These are phyloP conservation scores for Halcyon badia DNA, from an alignment of 2,797 vertebrate genomes.

Conservation along the genomic window DNA sequence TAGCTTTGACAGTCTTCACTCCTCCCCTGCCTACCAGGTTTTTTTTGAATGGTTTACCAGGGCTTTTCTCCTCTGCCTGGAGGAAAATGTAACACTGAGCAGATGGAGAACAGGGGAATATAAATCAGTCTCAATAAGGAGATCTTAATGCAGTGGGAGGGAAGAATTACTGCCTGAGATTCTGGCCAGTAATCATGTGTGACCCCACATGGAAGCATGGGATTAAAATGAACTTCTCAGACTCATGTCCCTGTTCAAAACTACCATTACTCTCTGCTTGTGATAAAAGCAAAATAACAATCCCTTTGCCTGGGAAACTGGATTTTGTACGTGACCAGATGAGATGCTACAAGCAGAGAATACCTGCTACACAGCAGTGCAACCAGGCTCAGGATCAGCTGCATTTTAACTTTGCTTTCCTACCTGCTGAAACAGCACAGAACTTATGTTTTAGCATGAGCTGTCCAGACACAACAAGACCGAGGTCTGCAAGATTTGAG, in stretches of 20 bases:
- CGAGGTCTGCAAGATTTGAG: not conserved
- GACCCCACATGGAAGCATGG: not conserved
- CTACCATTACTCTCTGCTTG: not conserved
- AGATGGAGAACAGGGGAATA: slow-evolving; percentile 23
- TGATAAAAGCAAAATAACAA: not conserved
- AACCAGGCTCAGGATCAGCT: not conserved
- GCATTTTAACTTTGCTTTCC: not conserved
- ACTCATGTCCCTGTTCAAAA: not conserved
- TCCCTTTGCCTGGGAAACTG: not conserved
- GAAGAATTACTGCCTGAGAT: not conserved
- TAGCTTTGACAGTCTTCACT: not conserved
- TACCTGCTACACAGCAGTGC: not conserved
- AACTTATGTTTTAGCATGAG: not conserved
- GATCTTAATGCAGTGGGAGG: not conserved
- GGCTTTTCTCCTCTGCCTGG: slow-evolving; percentile 7
- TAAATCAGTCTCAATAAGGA: not conserved
- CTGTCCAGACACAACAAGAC: not conserved
- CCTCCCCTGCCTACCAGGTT: not conserved
- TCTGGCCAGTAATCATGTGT: not conserved
- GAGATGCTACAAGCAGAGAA: not conserved
- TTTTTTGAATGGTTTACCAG: not conserved
- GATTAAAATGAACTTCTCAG: not conserved
- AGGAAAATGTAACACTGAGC: not conserved
- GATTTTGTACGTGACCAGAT: not conserved
- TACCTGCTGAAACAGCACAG: not conserved